Base-by-base conservation (phyloP, 2,888 invertebrate genomes). In the Spisula solida region DNA sequence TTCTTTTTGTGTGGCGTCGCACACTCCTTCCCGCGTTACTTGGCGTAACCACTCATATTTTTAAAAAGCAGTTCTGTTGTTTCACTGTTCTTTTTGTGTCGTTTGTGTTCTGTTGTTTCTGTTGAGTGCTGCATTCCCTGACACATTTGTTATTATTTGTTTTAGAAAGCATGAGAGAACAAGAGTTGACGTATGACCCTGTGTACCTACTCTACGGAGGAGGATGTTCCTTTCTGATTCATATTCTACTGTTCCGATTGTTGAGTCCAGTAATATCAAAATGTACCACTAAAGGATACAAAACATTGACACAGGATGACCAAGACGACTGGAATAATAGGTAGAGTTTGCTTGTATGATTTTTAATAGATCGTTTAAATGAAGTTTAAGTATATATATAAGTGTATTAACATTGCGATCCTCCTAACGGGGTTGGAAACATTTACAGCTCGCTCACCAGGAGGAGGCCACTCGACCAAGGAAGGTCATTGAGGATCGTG, bases 261-360 rank as follows among this genome's bases (percentile, higher is more conserved):
- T 31, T 92, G 29, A 86, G 92, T 80, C 92, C 92, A 12, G n/a
- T 48, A 5, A 47, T 84, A 18, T 90, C 92, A 18, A 18, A 56
- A 34, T 34, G 70, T 31, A 8, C 89, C n/a, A 51, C 81, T n/a
- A 25, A 83, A 31, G 60, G 86, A 18, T 92, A 88, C 79, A 48
- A 29, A 29, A 34, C 34, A 25, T 56, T 92, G 18, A 75, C 86
- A 6, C 79, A 34, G 29, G 29, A 70, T 31, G 81, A 60, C 12
- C 47, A 81, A 56, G 41, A 18, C 6, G 92, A 92, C 10, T 92
- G 92, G 92, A 78, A 92, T 34, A 89, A 90, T 55, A 90, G 92
- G 92, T 92, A 56, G 18, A 5, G 41, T 41, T 41, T 41, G 55
- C 25, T 55, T 47, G 51, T 78, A 82, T 2, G 34, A 25, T 20